Percentiles rank a stretch among this genome's conserved stretches.
Conservation (phyloP, 2,113 vertebrate species). For the Felis chaus region DNA sequence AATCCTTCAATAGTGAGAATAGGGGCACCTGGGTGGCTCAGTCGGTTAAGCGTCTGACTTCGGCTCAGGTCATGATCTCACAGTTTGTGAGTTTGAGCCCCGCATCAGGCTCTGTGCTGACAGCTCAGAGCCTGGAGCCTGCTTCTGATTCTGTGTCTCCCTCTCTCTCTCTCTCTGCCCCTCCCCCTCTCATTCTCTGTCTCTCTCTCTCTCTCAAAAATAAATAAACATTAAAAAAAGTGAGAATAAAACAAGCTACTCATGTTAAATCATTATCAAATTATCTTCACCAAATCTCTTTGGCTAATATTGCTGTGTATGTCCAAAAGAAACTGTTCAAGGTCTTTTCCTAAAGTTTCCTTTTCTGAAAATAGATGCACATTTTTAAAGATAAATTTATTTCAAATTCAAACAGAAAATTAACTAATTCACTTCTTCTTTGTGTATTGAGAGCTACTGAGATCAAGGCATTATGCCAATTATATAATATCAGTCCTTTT, state of each 20-base stretch:
- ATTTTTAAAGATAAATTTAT: conserved; percentile 1
- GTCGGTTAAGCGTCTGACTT: too few relatives aligned
- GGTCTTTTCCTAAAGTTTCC: background rate
- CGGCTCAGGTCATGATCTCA: too few relatives aligned
- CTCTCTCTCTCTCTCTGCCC: too few relatives aligned
- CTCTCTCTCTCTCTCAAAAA: too few relatives aligned
- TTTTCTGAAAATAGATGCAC: background rate
- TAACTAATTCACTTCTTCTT: background rate
- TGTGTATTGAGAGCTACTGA: background rate
- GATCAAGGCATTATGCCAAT: background rate
- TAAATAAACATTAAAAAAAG: background rate
- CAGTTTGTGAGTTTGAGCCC: too few relatives aligned
- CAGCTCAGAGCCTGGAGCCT: too few relatives aligned
- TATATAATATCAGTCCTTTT: background rate
- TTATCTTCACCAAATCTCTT: conserved; percentile 7
- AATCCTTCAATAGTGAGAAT: background rate
- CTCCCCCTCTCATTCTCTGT: too few relatives aligned
- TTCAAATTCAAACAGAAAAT: conserved; percentile 1
- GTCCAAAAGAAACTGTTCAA: background rate
- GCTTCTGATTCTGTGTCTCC: too few relatives aligned
- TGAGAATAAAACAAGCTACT: background rate
- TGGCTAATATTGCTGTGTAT: background rate
- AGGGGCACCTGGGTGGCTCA: background rate
- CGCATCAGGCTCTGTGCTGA: too few relatives aligned
- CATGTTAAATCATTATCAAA: conserved; percentile 38